Percentiles rank a stretch among this genome's conserved stretches.
Evolutionary conservation across 2,113 vertebrate species (phyloP).

Genomic region (Ciconia boyciana): DNA sequence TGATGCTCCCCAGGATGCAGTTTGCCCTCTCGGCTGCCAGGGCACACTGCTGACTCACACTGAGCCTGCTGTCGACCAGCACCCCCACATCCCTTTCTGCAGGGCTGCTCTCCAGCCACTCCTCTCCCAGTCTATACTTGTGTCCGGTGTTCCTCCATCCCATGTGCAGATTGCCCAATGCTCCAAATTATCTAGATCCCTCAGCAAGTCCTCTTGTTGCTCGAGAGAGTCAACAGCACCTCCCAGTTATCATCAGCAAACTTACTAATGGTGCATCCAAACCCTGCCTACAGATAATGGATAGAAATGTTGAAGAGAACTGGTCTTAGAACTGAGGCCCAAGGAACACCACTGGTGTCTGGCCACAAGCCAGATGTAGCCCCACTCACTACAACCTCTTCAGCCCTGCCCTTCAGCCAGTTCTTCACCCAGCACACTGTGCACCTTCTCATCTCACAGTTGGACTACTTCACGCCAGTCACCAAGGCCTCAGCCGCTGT

Average conservation of each 20-base stretch:
- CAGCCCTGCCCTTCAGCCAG: background rate
- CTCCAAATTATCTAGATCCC: background rate
- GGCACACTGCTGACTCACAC: background rate
- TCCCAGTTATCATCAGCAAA: background rate
- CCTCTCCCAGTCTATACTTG: no score
- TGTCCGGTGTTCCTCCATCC: fast-evolving
- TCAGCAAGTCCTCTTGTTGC: background rate
- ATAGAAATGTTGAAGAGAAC: background rate
- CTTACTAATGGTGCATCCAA: background rate
- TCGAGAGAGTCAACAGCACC: background rate
- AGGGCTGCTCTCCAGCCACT: background rate
- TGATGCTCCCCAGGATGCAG: background rate
- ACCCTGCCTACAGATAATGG: background rate
- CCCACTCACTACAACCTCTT: background rate
- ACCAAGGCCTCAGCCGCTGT: fast-evolving
- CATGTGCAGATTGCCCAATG: background rate
- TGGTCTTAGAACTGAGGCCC: no score
- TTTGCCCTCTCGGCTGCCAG: background rate
- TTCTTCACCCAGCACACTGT: background rate
- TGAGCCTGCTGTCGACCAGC: background rate
- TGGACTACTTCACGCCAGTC: no score
- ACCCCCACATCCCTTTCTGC: background rate
- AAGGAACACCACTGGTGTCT: background rate
- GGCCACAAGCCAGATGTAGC: background rate
- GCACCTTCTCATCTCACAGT: background rate